phyloP scores from a whole-genome alignment of 2,888 invertebrate species.

The Cremastinae sp. region DNA sequence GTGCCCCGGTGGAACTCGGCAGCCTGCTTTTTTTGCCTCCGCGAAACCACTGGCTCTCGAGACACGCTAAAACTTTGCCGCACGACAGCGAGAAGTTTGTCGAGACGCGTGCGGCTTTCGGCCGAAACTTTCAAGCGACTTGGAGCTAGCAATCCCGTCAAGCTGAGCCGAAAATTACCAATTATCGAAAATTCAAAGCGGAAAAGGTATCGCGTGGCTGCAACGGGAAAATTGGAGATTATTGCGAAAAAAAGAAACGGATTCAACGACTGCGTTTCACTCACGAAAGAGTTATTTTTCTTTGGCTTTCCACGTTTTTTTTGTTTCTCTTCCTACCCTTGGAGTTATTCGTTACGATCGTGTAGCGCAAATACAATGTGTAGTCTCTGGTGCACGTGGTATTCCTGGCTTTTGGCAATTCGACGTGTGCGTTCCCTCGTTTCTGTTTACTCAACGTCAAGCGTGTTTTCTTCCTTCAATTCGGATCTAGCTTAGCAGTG shows the following conservation, averaged over 20 bases:
- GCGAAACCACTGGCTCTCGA: conserved; percentile 18
- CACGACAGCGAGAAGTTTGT: conserved; percentile 27
- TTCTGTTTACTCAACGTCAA: conserved; percentile 16
- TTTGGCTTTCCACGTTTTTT: too few relatives aligned
- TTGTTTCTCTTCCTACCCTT: too few relatives aligned
- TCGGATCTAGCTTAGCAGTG: conserved; percentile 1
- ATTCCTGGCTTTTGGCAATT: not conserved
- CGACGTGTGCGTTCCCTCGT: not conserved
- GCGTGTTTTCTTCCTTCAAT: conserved; percentile 19
- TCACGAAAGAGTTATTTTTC: too few relatives aligned
- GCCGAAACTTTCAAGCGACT: not conserved
- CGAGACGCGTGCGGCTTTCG: not conserved
- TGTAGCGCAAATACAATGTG: too few relatives aligned
- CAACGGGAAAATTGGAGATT: too few relatives aligned
- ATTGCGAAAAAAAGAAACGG: too few relatives aligned
- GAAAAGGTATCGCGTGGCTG: too few relatives aligned
- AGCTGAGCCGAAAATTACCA: too few relatives aligned
- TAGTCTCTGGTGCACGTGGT: conserved; percentile 19
- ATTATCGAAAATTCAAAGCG: too few relatives aligned
- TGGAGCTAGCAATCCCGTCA: too few relatives aligned
- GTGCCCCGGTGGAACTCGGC: conserved; percentile 9
- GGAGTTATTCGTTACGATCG: too few relatives aligned
- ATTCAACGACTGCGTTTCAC: too few relatives aligned
- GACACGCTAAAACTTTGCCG: conserved; percentile 13
- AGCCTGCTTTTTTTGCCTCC: not conserved